Base-by-base conservation (phyloP, 2,113 vertebrate genomes). In the Cathartes aura region DNA sequence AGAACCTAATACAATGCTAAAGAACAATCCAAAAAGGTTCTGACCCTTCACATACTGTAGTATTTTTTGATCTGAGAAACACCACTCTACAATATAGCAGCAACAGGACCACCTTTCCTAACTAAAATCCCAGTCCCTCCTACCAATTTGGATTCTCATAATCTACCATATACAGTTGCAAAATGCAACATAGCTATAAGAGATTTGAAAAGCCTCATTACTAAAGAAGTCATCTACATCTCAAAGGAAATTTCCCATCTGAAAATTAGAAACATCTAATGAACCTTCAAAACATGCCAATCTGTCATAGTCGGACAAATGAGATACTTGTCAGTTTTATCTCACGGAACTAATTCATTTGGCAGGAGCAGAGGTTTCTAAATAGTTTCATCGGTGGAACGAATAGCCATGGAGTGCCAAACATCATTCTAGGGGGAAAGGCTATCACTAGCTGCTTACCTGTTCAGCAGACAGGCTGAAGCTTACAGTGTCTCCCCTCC, bases 151-250 rank as follows among this genome's bases (percentile, higher is more conserved):
- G 55, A 34, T 13, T 24, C 53, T 15, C 53, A 26, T 3, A 6
- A 27, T 13, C 64, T 14, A 56, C 29, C 24, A 36, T 5, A 27
- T 4, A 15, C 20, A 78, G 21, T 2, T 20, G 29, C 48, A 36
- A 64, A 72, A 45, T 12, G 36, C 71, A 70, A 13, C 52, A 32
- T 0, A n/a, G 58, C 8, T 9, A 2, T 0, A 4, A 15, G 22
- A 42, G 52, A 26, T 10, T 22, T 48, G 29, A 23, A 73, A 63
- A 45, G 53, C 52, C 38, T 76, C 10, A 0, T 67, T 36, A 36
- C 42, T 38, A 36, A 45, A 74, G 43, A 43, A 17, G 30, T 6
- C 13, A 5, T 13, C 34, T 23, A 34, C 38, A 29, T 5, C 70
- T 50, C 40, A 1, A 14, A 50, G 48, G 5, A 3, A 23, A 66